Evolutionary conservation across 2,888 invertebrate genomes (phyloP), one percentile per base, ranked within the genome.

Genomic region (Drosophila parthenogenetica): DNA sequence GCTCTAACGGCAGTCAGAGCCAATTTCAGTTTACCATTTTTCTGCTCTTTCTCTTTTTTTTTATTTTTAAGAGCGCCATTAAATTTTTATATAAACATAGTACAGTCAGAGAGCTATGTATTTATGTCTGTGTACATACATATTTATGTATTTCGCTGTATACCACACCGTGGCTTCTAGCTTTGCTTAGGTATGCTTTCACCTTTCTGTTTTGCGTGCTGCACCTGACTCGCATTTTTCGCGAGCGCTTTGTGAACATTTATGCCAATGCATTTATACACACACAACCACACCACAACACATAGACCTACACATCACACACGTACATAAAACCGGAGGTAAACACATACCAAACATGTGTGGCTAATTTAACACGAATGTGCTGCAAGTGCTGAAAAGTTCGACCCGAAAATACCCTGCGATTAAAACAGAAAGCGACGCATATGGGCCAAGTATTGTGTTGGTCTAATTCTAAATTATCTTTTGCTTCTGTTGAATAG

Each of bases 181-280:
- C 37, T 57, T 25, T 57, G 43, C 37, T 22, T 57, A 25, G 46
- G 22, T 46, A 37, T 13, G 57, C 35, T 46, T 57, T 57, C 37
- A 19, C 40, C 62, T 62, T 62, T 60, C 71, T 60, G 55, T 64
- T 39, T 69, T 25, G 35, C 42, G 39, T 58, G 65, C 55, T 49
- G 55, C 72, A 76, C 60, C 72, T 76, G 73, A 60, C 59, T 76
- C 43, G 72, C 55, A 73, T 57, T 57, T 66, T 73, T 58, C 62
- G 53, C 45, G 45, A 22, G 53, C 53, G 39, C 63, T 48, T 37
- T 63, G 50, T 35, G 62, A 58, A 40, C 61, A 74, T 48, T 57
- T 71, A 57, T 65, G 81, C 51, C 77, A 63, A 64, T 74, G 79
- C 79, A 78, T 66, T 66, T 49, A 39, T 32, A 19, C 29, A 49